Base-by-base conservation (phyloP, 1,140 invertebrate genomes). In the Lutraria rhynchaena region DNA sequence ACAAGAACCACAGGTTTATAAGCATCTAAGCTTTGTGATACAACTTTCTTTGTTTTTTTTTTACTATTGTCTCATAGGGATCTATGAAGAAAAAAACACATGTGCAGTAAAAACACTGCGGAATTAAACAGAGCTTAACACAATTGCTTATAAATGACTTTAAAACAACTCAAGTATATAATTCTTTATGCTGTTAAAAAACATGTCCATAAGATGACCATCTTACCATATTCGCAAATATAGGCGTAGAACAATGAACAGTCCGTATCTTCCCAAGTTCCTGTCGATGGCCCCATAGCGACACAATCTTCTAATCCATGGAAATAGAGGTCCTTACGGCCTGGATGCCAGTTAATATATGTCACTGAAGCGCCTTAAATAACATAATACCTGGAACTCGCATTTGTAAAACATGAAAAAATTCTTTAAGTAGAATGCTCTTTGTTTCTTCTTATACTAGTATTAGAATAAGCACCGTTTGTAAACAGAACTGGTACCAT, bases 191-290 rank as follows among this genome's bases (percentile, higher is more conserved):
- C n/a, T n/a, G n/a, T n/a, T n/a, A n/a, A 46, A 55, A 55, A 55
- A 55, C 5, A 24, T 24, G 5, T 58, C 61, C 7, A 35, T 35
- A 65, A 35, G 17, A 67, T 13, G 24, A 41, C 35, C n/a, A n/a
- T n/a, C n/a, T 49, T n/a, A 67, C 63, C 63, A 67, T 44, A 67
- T 49, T 67, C 37, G 37, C 63, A 67, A 13, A 67, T 67, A 22
- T 67, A 67, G 41, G 63, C 63, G 27, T 67, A 22, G 31, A 44
- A 67, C 27, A n/a, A 15, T 2, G 3, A 3, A 29, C 63, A 67
- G 24, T 13, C 15, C 22, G 41, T 41, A 46, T 67, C 63, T 7
- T 67, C 63, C 63, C 63, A 67, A 22, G 5, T 3, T 3, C 63
- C 37, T 17, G 63, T 29, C n/a, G 15, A 11, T 5, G 37, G 1